These are phyloP conservation scores for Calliscelio sp. DNA, from an alignment of 2,888 invertebrate species.

Conservation along the genomic window DNA sequence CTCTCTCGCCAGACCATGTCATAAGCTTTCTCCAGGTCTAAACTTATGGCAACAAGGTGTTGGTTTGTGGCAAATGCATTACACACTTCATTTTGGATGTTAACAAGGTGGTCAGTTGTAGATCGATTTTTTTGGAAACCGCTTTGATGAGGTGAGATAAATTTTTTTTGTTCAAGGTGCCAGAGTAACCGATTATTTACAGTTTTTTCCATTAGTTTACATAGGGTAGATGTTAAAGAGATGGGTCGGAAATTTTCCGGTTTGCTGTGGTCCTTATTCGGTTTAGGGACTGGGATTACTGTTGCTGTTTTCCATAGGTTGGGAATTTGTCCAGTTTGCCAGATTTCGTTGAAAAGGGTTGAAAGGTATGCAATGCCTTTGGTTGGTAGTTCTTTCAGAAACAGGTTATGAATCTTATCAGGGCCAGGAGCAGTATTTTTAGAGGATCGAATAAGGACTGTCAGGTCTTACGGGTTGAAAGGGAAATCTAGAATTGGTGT, in stretches of 20 bases:
- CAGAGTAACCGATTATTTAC: slow-evolving; percentile 48
- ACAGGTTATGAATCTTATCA: slow-evolving; percentile 59
- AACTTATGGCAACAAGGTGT: slow-evolving; percentile 55
- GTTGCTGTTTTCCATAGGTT: slow-evolving; percentile 49
- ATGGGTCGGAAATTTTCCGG: slow-evolving; percentile 26
- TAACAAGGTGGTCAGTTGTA: slow-evolving; percentile 10
- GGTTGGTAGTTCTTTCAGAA: slow-evolving; percentile 52
- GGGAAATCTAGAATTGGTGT: not conserved
- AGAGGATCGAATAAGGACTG: not conserved
- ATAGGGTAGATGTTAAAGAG: slow-evolving; percentile 15
- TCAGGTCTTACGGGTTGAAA: not conserved
- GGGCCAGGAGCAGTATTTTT: slow-evolving; percentile 58
- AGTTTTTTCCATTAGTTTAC: slow-evolving; percentile 48
- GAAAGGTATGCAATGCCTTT: not conserved
- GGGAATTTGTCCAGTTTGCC: not conserved
- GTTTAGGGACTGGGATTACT: slow-evolving; percentile 38
- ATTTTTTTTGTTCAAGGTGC: slow-evolving; percentile 26
- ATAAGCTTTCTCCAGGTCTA: slow-evolving; percentile 72
- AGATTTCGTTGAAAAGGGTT: slow-evolving; percentile 14
- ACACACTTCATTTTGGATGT: slow-evolving; percentile 27
- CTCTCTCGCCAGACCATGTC: slow-evolving; percentile 63
- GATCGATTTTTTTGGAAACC: slow-evolving; percentile 29
- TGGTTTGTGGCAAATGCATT: slow-evolving; percentile 58
- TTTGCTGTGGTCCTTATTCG: slow-evolving; percentile 4
- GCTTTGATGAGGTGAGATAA: slow-evolving; percentile 25